Base-by-base conservation (phyloP, 2,888 invertebrate genomes). In the Tupiocoris notatus region DNA sequence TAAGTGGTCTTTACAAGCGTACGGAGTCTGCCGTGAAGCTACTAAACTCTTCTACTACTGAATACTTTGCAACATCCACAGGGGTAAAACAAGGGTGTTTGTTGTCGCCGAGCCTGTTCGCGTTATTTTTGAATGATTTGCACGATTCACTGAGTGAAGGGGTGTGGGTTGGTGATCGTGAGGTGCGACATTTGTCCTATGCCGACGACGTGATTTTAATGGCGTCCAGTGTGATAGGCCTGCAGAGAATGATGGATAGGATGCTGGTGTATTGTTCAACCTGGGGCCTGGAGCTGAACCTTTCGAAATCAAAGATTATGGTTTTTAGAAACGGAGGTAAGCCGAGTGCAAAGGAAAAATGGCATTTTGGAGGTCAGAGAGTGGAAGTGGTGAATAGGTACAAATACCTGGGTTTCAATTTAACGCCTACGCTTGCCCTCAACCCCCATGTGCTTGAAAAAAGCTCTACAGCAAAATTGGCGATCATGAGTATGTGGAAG, bases 161-260 rank as follows among this genome's bases (percentile, higher is more conserved):
- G 2, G 61, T 61, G 9, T 61, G 61, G 61, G 61, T 61, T 9
- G 61, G 61, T 54, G 62, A 62, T 24, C 62, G 62, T 21, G n/a
- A 62, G 2, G 23, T 63, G n/a, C 63, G 23, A 23, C 63, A 63
- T 17, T 23, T 63, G 63, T 20, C 63, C 3, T 63, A 23, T 16
- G 61, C 61, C 20, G 61, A 63, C 25, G 23, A 63, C 17, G 63
- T 63, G 17, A 21, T 63, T 22, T 23, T 63, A 12, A n/a, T 63
- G 23, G 23, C 63, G 17, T 63, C 22, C 22, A 63, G 23, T 22
- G 23, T 17, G 17, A 23, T 22, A n/a, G 63, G 63, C 23, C 17
- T 66, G 16, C 39, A 66, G 18, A 66, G 56, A 25, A 66, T 39
- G 66, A 39, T 66, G n/a, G 54, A 66, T 25, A 66, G 56, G 39